Base-by-base conservation (phyloP, 2,797 vertebrate species). In the Ataeniobius toweri region DNA sequence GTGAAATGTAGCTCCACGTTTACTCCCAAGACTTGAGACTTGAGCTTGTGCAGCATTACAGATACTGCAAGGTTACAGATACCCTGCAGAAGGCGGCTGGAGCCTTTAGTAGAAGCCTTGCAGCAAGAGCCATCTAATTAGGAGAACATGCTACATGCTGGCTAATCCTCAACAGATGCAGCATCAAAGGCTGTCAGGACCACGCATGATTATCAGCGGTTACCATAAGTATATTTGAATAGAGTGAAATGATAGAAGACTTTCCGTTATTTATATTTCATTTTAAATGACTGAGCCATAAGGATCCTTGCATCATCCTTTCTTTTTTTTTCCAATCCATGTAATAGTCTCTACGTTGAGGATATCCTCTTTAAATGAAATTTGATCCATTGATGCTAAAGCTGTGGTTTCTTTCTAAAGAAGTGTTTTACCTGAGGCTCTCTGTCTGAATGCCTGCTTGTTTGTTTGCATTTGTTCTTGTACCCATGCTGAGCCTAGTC, bases 101-200 rank as follows among this genome's bases (percentile, higher is more conserved):
- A 81, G 83, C 75, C 63, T 77, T 36, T 41, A 73, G 77, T 71
- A 70, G 83, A 86, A 91, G 86, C 85, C 86, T 61, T 76, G 85
- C 81, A 90, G 86, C 86, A 68, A 89, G 83, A 89, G 83, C 83
- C 78, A 61, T 84, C 86, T 92, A 91, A 95, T 94, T 92, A 93
- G 78, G 90, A 83, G 83, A 93, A 88, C 90, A 88, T 90, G 90
- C 82, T 88, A 90, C 90, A 89, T 87, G 82, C 80, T 44, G 78
- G 76, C 75, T 90, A 93, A 93, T 92, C 89, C 86, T 69, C 72
- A 82, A 87, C 91, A 92, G 92, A 93, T 91, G 92, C 86, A 51
- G 80, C 80, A 90, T 93, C 90, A 94, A 93, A 93, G 87, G 41
- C 83, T 86, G 73, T 84, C 79, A 59, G 79, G 73, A 78, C 85